These are phyloP conservation scores for Hydropotes inermis DNA, from an alignment of 2,113 vertebrate species.

Conservation along the genomic window DNA sequence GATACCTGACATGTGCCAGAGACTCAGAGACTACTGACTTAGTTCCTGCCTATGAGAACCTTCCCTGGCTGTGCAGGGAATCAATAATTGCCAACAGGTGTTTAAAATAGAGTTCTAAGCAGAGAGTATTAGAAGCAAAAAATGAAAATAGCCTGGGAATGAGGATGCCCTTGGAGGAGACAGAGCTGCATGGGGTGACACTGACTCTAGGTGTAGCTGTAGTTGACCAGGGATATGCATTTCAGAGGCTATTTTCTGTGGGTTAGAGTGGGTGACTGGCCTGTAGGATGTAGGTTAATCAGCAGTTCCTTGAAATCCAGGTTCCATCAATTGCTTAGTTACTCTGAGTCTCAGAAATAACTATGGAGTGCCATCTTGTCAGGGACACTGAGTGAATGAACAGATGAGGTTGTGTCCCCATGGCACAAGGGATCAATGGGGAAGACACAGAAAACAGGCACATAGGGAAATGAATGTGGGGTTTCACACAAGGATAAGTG, in stretches of 20 bases:
- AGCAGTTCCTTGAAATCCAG: background rate
- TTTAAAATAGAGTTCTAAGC: background rate
- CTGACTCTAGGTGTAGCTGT: rapidly evolving
- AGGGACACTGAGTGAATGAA: background rate
- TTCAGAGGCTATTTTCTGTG: background rate
- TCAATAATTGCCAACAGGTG: background rate
- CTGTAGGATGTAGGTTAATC: too few species aligned
- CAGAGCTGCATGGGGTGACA: rapidly evolving
- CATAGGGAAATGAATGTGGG: rapidly evolving
- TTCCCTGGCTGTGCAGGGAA: background rate
- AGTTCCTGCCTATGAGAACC: background rate
- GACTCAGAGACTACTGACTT: background rate
- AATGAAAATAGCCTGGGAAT: rapidly evolving
- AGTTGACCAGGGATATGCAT: background rate
- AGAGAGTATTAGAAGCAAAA: background rate
- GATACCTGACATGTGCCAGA: background rate
- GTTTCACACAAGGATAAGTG: background rate
- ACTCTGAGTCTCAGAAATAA: background rate
- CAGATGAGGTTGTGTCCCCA: background rate
- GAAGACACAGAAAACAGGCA: background rate
- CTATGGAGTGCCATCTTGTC: background rate
- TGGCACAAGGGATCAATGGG: rapidly evolving
- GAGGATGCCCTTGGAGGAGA: background rate
- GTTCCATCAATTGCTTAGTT: background rate
- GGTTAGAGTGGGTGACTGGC: background rate